A percentile compares a stretch with the other conserved stretches of the same genome.
These are phyloP conservation scores for Periophthalmus magnuspinnatus DNA, from an alignment of 2,797 vertebrate genomes.

Conservation along the genomic window DNA sequence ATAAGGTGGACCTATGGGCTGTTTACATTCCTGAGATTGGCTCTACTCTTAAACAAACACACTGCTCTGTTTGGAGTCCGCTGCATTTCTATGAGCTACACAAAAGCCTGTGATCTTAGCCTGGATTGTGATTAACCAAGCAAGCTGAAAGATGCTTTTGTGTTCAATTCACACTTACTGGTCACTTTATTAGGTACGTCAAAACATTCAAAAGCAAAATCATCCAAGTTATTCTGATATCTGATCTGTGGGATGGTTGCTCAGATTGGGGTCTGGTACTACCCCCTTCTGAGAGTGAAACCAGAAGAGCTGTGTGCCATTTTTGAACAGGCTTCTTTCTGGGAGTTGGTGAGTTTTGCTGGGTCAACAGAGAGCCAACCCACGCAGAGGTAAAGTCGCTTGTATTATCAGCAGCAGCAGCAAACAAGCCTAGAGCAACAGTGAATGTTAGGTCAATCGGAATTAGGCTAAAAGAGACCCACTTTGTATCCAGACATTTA, in stretches of 20 bases:
- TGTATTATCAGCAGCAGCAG: constrained; percentile 19
- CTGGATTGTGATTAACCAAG: constrained; percentile 47
- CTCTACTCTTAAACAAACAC: constrained; percentile 53
- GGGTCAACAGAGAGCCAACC: constrained; percentile 15
- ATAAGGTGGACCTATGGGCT: constrained; percentile 25
- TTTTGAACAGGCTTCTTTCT: not conserved
- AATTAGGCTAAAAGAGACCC: constrained; percentile 8
- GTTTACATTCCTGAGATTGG: constrained; percentile 54
- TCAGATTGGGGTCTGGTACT: constrained; percentile 9
- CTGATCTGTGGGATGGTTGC: constrained; percentile 13
- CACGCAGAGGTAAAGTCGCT: not conserved
- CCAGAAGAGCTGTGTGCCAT: not conserved
- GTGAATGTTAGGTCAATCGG: constrained; percentile 29
- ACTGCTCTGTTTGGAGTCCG: constrained; percentile 39
- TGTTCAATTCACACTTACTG: constrained; percentile 17
- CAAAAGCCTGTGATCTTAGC: constrained; percentile 27
- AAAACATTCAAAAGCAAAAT: not conserved
- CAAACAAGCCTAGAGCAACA: constrained; percentile 48
- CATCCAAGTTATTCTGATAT: not conserved
- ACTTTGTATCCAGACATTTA: constrained; percentile 3
- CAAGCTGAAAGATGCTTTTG: constrained; percentile 29
- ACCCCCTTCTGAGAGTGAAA: constrained; percentile 18
- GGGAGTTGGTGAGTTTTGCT: not conserved
- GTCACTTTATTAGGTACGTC: not conserved
- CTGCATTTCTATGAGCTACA: constrained; percentile 22